phyloP scores from a whole-genome alignment of 2,888 invertebrate species.

The Phaedon cochleariae region DNA sequence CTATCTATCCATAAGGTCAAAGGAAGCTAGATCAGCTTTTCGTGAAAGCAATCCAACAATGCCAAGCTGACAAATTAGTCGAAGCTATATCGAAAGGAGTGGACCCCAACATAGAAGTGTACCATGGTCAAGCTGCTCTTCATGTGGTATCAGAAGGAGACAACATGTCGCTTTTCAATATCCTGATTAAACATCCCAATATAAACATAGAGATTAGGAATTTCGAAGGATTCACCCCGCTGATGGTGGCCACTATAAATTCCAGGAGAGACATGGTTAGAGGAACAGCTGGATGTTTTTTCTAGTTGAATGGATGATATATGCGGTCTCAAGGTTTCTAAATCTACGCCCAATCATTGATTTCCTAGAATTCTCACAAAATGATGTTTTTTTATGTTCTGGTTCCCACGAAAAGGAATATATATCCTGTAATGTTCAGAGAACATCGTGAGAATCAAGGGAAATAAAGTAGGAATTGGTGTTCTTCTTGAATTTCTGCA shows the following conservation, averaged over 20 bases:
- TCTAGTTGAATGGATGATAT: too few species aligned
- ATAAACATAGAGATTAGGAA: slow-evolving; percentile 25
- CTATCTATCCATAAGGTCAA: neutral
- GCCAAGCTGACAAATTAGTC: slow-evolving; percentile 27
- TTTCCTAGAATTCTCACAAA: too few species aligned
- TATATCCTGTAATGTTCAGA: too few species aligned
- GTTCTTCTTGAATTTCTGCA: too few species aligned
- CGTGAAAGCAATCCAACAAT: slow-evolving; percentile 24
- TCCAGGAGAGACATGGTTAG: slow-evolving; percentile 17
- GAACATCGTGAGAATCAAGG: too few species aligned
- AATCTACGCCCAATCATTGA: neutral
- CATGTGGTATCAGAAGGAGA: slow-evolving; percentile 43
- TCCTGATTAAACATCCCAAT: slow-evolving; percentile 8
- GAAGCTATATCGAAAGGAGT: slow-evolving; percentile 32
- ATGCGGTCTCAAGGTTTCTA: neutral
- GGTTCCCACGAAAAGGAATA: too few species aligned
- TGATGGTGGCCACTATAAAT: slow-evolving; percentile 33
- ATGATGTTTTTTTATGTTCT: too few species aligned
- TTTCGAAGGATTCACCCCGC: slow-evolving; percentile 25
- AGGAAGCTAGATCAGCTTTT: slow-evolving; percentile 17
- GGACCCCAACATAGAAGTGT: slow-evolving; percentile 32
- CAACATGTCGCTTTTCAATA: slow-evolving; percentile 26
- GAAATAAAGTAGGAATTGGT: too few species aligned
- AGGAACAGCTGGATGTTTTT: too few species aligned
- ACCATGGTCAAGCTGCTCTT: slow-evolving; percentile 34